Conservation (phyloP, 2,797 vertebrate genomes). For the Arremon brunneinucha region DNA sequence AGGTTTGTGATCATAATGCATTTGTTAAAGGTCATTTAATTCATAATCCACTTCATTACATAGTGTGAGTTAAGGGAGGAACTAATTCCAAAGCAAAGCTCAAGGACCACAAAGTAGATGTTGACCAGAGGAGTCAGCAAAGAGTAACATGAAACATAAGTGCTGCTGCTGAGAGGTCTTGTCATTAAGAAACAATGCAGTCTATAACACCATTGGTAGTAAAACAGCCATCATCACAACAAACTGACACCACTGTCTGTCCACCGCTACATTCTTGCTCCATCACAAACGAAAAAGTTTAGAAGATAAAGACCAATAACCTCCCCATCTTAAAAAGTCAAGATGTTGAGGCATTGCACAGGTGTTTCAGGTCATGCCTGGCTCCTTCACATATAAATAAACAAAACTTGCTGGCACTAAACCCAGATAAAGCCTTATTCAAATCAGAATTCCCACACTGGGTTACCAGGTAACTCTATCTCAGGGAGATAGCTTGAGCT, state of each 20-base stretch:
- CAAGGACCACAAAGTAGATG: background rate
- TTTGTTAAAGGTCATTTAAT: background rate
- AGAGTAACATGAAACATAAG: background rate
- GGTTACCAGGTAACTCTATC: background rate
- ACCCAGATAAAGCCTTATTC: background rate
- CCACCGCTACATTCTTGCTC: background rate
- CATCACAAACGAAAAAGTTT: background rate
- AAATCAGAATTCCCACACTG: background rate
- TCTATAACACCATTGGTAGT: background rate
- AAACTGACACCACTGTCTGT: background rate
- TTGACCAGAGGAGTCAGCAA: background rate
- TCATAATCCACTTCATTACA: background rate
- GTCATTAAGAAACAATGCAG: background rate
- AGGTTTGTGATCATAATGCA: background rate
- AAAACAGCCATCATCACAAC: background rate
- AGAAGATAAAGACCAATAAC: background rate
- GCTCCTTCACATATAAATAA: background rate
- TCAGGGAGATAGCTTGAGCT: background rate
- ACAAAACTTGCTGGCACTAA: background rate
- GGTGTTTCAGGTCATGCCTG: background rate
- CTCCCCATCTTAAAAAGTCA: background rate
- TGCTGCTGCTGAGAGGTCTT: background rate
- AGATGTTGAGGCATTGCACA: background rate
- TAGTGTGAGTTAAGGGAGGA: background rate
- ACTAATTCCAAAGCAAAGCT: background rate